Base-by-base conservation (phyloP, 2,888 invertebrate genomes). In the Torymus auratus region DNA sequence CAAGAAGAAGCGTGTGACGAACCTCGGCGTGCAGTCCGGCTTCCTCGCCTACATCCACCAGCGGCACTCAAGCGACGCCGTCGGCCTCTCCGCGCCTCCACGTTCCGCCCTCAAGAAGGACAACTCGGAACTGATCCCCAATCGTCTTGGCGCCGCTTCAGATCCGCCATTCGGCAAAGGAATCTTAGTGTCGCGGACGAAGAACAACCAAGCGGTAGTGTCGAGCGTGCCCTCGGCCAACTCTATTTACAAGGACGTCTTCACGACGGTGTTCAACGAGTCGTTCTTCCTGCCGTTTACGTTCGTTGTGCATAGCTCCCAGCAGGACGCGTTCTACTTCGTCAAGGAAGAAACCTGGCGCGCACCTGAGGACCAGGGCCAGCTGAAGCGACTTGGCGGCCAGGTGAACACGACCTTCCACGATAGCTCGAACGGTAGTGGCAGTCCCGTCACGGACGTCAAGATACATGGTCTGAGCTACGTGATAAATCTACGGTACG, bases 351-450 rank as follows among this genome's bases (percentile, higher is more conserved):
- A 97, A 84, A 94, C 95, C 1, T 97, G 97, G 96, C 95, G 96
- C 61, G 96, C 97, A 7, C 95, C 95, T 81, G 97, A 97, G 87
- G 97, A 98, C 89, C 95, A 96, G 85, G 96, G 96, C 83, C 97
- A 97, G 88, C 91, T 98, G 85, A 97, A 97, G 89, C 94, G 97
- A 12, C 93, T 98, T 86, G 97, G 97, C 85, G 96, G 97, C 7
- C 96, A 97, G 90, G 95, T 97, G 67, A 98, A 98, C 90, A 96
- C 96, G 75, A 97, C 97, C 23, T 96, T 96, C 93, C 97, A 97
- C 90, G 97, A 97, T 89, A 94, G 94, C 70, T 77, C 83, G 10
- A 93, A 94, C 80, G 92, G 93, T 11, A 95, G 95, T 83, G 95
- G 95, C 2, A 95, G 95, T 86, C 86, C 87, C 7, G 81, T 88